A percentile compares a stretch with the other conserved stretches of the same genome.
phyloP scores from a whole-genome alignment of 2,797 vertebrate genomes.

The Hybognathus amarus region DNA sequence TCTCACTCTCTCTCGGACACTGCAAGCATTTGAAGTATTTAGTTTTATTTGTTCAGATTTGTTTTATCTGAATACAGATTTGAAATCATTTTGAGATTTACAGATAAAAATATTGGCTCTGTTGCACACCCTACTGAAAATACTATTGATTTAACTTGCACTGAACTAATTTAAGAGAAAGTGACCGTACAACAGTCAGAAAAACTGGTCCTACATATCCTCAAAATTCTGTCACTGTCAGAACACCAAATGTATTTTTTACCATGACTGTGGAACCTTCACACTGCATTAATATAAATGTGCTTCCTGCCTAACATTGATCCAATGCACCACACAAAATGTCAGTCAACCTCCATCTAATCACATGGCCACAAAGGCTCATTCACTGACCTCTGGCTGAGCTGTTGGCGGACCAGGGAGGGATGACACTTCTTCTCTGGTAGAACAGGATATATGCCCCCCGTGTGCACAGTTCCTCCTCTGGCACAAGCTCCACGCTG shows the following conservation, averaged over 20 bases:
- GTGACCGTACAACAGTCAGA: neutral
- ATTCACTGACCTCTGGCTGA: conserved; percentile 81
- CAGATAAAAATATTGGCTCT: no score
- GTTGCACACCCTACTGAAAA: neutral
- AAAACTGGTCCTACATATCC: neutral
- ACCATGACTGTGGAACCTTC: neutral
- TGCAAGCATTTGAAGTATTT: no score
- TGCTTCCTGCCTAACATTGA: neutral
- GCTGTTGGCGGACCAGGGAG: conserved; percentile 85
- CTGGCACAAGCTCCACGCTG: conserved; percentile 83
- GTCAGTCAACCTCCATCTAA: neutral
- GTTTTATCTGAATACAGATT: no score
- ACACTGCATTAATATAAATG: neutral
- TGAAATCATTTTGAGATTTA: no score
- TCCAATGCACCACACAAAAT: neutral
- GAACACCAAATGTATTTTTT: neutral
- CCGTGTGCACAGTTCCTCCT: conserved; percentile 86
- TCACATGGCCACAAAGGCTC: neutral
- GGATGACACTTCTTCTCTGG: conserved; percentile 86
- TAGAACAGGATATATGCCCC: conserved; percentile 96
- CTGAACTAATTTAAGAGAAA: neutral
- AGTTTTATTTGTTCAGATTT: no score
- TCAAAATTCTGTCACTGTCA: neutral
- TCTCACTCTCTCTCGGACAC: no score
- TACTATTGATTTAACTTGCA: neutral